Percentiles rank a stretch among this genome's conserved stretches.
phyloP scores from a whole-genome alignment of 2,888 invertebrate species.

The Amiota communis region DNA sequence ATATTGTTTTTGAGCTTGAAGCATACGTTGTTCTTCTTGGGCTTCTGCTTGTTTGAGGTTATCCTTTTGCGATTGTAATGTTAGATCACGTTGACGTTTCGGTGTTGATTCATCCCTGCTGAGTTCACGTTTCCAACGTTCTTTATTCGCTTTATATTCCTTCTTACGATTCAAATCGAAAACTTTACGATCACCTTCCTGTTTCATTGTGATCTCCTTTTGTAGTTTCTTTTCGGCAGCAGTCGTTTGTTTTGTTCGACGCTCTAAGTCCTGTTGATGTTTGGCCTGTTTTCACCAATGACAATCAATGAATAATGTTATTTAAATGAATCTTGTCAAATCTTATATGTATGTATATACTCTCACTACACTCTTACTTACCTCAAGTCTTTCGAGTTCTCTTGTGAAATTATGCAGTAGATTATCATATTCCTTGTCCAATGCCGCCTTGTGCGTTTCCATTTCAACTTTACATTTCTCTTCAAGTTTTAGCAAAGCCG shows the following conservation, averaged over 20 bases:
- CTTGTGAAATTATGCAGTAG: slow-evolving; percentile 92
- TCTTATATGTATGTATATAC: too few relatives aligned
- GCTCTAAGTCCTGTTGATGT: slow-evolving; percentile 85
- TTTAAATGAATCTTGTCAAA: neutral
- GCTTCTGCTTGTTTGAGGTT: slow-evolving; percentile 92
- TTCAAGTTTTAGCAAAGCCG: slow-evolving; percentile 93
- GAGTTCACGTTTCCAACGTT: slow-evolving; percentile 94
- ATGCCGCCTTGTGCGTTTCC: slow-evolving; percentile 94
- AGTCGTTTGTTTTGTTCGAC: slow-evolving; percentile 88
- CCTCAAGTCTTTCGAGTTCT: slow-evolving; percentile 91
- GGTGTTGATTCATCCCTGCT: slow-evolving; percentile 94
- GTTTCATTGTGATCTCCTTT: slow-evolving; percentile 91
- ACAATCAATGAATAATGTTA: neutral
- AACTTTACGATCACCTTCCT: slow-evolving; percentile 93
- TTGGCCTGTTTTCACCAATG: slow-evolving; percentile 75
- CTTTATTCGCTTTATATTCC: slow-evolving; percentile 97
- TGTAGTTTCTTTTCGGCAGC: slow-evolving; percentile 93
- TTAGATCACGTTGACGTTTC: slow-evolving; percentile 91
- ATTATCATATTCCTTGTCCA: slow-evolving; percentile 97
- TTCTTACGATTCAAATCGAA: slow-evolving; percentile 95
- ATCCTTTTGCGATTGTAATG: slow-evolving; percentile 92
- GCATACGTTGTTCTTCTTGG: slow-evolving; percentile 90
- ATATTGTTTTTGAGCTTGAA: slow-evolving; percentile 91
- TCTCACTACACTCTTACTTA: slow-evolving; percentile 59
- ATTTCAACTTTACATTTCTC: slow-evolving; percentile 97